Evolutionary conservation across 2,113 vertebrate species (phyloP).

Genomic region (Origma solitaria): DNA sequence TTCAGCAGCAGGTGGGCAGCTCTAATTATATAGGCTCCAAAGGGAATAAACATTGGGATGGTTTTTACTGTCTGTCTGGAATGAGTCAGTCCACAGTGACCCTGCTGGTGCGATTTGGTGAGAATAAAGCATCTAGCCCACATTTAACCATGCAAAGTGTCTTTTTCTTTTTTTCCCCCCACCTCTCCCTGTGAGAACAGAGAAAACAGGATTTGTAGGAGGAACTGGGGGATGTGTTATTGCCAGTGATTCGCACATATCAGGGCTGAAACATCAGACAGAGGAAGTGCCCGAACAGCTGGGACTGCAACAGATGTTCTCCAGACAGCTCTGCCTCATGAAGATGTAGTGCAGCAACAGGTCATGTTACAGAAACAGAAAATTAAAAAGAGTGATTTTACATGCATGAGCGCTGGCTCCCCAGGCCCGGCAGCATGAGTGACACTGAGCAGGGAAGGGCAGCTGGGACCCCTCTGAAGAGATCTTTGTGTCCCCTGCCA

Average conservation of each 20-base stretch:
- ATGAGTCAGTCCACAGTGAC: slow-evolving; percentile 33
- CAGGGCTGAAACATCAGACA: slow-evolving; percentile 27
- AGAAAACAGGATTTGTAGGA: slow-evolving; percentile 41
- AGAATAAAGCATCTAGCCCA: background rate
- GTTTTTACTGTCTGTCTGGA: slow-evolving; percentile 53
- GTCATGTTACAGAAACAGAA: slow-evolving; percentile 64
- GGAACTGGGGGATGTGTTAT: slow-evolving; percentile 29
- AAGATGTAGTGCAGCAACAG: slow-evolving; percentile 51
- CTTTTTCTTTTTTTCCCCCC: accelerated
- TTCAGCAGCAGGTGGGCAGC: slow-evolving; percentile 60
- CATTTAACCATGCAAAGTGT: background rate
- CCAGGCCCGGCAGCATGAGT: background rate
- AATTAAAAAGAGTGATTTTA: slow-evolving; percentile 55
- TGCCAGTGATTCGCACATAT: slow-evolving; percentile 42
- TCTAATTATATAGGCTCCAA: slow-evolving; percentile 61
- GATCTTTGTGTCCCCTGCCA: slow-evolving; percentile 27
- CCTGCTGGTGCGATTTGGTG: background rate
- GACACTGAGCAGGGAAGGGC: slow-evolving; percentile 30
- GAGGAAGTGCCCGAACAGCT: slow-evolving; percentile 66
- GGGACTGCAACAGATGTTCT: slow-evolving; percentile 68
- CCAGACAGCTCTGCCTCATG: slow-evolving; percentile 64
- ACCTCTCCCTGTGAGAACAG: slow-evolving; percentile 25
- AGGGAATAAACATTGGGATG: slow-evolving; percentile 45
- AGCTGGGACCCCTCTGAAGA: slow-evolving; percentile 49
- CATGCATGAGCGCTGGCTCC: slow-evolving; percentile 37